Percentiles rank a stretch among this genome's conserved stretches.
Evolutionary conservation across 2,888 invertebrate species (phyloP).

Genomic region (Oligia strigilis): DNA sequence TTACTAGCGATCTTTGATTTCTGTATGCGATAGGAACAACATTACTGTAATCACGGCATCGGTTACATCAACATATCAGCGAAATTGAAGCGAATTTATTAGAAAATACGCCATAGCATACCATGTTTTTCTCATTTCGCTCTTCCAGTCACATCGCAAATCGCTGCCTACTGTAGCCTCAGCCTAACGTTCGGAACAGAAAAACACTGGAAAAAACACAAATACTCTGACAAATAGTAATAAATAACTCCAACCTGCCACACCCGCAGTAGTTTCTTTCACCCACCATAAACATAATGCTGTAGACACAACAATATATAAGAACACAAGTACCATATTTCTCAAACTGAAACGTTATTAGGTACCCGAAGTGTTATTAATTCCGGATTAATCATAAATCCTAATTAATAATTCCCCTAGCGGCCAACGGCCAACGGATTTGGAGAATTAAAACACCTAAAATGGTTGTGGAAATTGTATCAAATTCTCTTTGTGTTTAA

Average conservation of each 20-base stretch:
- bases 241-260: slow-evolving; percentile 68
- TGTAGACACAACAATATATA: slow-evolving; percentile 63
- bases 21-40: no score
- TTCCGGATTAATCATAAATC: slow-evolving; percentile 41
- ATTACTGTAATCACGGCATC: no score
- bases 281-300: slow-evolving; percentile 52
- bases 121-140: no score
- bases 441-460: slow-evolving; percentile 29
- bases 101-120: no score
- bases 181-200: slow-evolving; percentile 43
- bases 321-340: slow-evolving; percentile 9
- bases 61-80: no score
- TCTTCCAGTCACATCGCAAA: no score
- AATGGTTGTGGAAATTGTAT: slow-evolving; percentile 5
- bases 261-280: slow-evolving; percentile 59
- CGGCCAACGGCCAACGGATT: slow-evolving; percentile 3
- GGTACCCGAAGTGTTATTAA: slow-evolving; percentile 29
- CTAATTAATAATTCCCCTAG: slow-evolving; percentile 34
- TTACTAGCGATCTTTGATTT: no score
- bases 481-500: slow-evolving; percentile 4
- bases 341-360: slow-evolving; percentile 12
- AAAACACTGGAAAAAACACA: slow-evolving; percentile 63
- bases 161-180: no score
- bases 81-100: no score
- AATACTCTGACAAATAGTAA: slow-evolving; percentile 43